phyloP scores from a whole-genome alignment of 2,888 invertebrate species.

The Dusona sp. region DNA sequence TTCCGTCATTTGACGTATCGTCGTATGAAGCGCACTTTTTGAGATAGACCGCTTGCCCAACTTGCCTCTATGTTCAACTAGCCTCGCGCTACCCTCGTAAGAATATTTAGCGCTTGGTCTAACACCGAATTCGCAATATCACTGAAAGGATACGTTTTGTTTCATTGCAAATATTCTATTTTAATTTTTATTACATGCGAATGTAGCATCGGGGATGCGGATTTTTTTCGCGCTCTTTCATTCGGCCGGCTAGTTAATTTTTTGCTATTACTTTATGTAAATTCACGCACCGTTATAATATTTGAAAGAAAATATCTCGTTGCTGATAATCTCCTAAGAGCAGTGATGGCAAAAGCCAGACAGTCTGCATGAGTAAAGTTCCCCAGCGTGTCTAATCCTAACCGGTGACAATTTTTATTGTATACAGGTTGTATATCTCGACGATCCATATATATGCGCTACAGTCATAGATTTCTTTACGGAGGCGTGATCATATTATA shows the following conservation, averaged over 20 bases:
- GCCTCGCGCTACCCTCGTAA: no score
- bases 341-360: constrained; percentile 13
- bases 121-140: no score
- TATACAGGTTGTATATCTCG: constrained; percentile 55
- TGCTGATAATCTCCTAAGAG: neutral
- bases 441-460: constrained; percentile 46
- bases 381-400: constrained; percentile 36
- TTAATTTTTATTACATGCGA: neutral
- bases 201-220: no score
- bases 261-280: neutral
- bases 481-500: constrained; percentile 82
- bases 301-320: neutral
- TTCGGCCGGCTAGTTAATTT: neutral
- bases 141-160: neutral
- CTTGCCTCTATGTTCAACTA: no score
- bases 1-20: no score
- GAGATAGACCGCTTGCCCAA: no score
- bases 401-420: constrained; percentile 68
- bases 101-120: no score
- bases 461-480: constrained; percentile 62
- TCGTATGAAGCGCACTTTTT: no score
- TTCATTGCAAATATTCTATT: neutral
- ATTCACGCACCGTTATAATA: neutral
- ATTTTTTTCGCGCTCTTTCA: neutral
- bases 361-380: neutral